These are phyloP conservation scores for Euwallacea similis DNA, from an alignment of 1,140 invertebrate genomes.

Conservation along the genomic window DNA sequence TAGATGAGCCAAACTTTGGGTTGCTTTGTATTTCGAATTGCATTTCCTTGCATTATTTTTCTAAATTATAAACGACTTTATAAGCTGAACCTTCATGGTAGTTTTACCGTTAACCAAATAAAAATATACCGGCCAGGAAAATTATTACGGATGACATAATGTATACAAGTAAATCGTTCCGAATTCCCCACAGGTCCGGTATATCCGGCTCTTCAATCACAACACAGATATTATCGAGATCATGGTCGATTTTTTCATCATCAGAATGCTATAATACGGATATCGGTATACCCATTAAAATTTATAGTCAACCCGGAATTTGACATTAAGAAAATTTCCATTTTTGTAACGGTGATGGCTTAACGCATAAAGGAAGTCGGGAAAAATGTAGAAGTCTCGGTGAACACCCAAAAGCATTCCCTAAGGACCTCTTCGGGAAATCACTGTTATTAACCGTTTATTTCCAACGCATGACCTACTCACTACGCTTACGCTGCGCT, in stretches of 20 bases:
- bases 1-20: too few relatives aligned
- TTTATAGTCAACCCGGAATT: conserved; percentile 20
- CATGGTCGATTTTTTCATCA: conserved; percentile 17
- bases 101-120: background rate
- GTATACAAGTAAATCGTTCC: conserved; percentile 12
- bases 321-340: conserved; percentile 1
- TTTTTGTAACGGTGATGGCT: too few relatives aligned
- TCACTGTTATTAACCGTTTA: too few relatives aligned
- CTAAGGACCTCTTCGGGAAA: too few relatives aligned
- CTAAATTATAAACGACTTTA: background rate
- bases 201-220: conserved; percentile 28
- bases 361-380: too few relatives aligned
- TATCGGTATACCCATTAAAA: conserved; percentile 23
- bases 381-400: too few relatives aligned
- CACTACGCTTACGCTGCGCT: too few relatives aligned
- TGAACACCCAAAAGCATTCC: too few relatives aligned
- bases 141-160: conserved; percentile 20
- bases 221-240: conserved; percentile 24
- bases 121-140: conserved; percentile 7
- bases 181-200: conserved; percentile 18
- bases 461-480: too few relatives aligned
- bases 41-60: too few relatives aligned
- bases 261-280: conserved; percentile 15
- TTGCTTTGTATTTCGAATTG: too few relatives aligned
- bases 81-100: conserved; percentile 1